phyloP scores from a whole-genome alignment of 2,113 vertebrate genomes.

The Burhinus bistriatus region DNA sequence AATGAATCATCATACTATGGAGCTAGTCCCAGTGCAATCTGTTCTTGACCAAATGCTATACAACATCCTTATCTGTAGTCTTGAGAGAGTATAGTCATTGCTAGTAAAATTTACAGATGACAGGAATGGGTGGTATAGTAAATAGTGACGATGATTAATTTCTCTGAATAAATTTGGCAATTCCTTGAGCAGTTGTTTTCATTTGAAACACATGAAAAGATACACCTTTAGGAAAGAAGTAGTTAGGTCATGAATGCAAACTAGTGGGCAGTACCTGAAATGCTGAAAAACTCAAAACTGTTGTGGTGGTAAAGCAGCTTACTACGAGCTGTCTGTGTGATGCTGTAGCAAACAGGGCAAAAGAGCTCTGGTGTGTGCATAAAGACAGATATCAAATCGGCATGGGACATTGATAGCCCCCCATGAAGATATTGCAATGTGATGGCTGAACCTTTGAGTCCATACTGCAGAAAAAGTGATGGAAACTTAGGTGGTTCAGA shows the following conservation, averaged over 20 bases:
- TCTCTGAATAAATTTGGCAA: background rate
- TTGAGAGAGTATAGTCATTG: background rate
- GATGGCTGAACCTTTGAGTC: background rate
- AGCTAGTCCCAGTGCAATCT: constrained; percentile 33
- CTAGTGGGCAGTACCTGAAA: background rate
- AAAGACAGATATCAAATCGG: background rate
- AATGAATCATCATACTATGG: constrained; percentile 13
- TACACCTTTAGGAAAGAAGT: background rate
- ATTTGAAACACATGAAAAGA: background rate
- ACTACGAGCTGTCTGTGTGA: background rate
- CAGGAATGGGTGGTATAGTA: background rate
- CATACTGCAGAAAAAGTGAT: background rate
- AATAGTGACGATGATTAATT: background rate
- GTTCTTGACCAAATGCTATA: constrained; percentile 52
- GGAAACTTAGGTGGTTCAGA: background rate
- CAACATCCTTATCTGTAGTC: background rate
- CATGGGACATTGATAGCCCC: accelerated
- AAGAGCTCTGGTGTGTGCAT: background rate
- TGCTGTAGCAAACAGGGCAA: background rate
- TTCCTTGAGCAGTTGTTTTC: background rate
- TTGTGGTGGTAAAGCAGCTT: background rate
- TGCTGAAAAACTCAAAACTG: background rate
- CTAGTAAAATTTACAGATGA: background rate
- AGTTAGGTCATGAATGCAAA: background rate
- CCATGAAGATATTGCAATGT: background rate